Base-by-base conservation (phyloP, 2,113 vertebrate genomes). In the Bujurquina vittata region DNA sequence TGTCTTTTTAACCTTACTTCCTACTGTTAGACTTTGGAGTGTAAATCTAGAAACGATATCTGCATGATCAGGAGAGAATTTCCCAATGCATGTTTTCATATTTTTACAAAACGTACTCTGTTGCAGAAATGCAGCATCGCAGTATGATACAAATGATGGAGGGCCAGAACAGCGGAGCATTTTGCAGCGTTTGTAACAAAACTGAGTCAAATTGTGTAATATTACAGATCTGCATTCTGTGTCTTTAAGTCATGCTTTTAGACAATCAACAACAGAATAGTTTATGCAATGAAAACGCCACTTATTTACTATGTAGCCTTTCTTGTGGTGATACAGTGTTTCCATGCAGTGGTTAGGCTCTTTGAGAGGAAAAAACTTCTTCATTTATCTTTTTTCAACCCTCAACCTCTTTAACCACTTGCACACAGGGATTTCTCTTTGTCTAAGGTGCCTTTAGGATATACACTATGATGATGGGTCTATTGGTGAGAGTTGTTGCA, bases 361-460 rank as follows among this genome's bases (percentile, higher is more conserved):
- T 79, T 67, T 78, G 29, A 43, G 43, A 69, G 67, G 75, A 59
- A 90, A 84, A 79, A 23, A 55, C 40, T 79, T 84, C 35, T 60
- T 43, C 10, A 69, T 61, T 43, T 81, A 10, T 57, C 17, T 54
- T n/a, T 72, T 77, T 79, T 29, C 20, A 78, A 75, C 72, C 40
- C 79, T 20, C 46, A 84, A 88, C 81, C 78, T 82, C 61, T 85
- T 84, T 55, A 81, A 80, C 80, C 74, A 35, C 78, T 61, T 3
- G 4, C 80, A 77, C 57, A 76, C 88, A 90, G 88, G 88, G 88
- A 87, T 93, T 58, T 86, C 72, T 87, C 80, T 92, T 90, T 81
- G 81, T 92, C 82, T 91, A 91, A 83, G 91, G 93, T 94, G 94
- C 94, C 92, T 95, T 94, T 89, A 89, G 84, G 79, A 89, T 78